Base-by-base conservation (phyloP, 2,888 invertebrate genomes). In the Anthophora plumipes region DNA sequence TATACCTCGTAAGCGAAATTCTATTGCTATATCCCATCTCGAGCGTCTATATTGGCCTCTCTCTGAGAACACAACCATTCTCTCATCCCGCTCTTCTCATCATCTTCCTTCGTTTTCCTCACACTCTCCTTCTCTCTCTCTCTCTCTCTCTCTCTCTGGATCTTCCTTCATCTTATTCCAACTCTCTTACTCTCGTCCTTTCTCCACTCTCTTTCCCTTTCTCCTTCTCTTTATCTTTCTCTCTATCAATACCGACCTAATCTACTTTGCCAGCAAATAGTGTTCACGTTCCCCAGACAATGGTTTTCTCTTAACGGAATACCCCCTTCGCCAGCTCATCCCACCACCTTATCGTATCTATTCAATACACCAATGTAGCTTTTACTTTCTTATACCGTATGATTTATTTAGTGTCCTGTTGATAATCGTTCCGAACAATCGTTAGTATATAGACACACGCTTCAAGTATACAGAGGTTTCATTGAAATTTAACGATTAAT, bases 261-360 rank as follows among this genome's bases (percentile, higher is more conserved):
- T 91, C 91, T 91, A 91, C 87, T 91, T 91, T 91, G 83, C 87
- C 88, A 85, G 89, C 89, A 90, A 91, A 91, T 91, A 91, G 88
- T 89, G 89, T 90, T 90, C 91, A 78, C 87, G 87, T 88, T 91
- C 88, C 87, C 88, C 85, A 89, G 90, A 90, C 90, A 88, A 90
- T 87, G 83, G 78, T 90, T 89, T 88, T 83, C 86, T 81, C 80
- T 74, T 69, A 73, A 73, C 64, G 41, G 48, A 48, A 61, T 60
- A 68, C 52, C 67, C 61, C 76, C 59, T 63, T 43, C 63, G 57
- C 50, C 55, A 14, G 55, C 68, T 60, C 69, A 57, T 54, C 46
- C 60, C 74, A 17, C 55, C 46, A 43, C 54, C 77, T 2, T 37
- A 3, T 50, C 52, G 50, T 71, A 59, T 72, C 74, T 74, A 64